Evolutionary conservation across 1,140 invertebrate species (phyloP), one percentile per base, ranked within the genome.

Genomic region (Hylaeus anthracinus): DNA sequence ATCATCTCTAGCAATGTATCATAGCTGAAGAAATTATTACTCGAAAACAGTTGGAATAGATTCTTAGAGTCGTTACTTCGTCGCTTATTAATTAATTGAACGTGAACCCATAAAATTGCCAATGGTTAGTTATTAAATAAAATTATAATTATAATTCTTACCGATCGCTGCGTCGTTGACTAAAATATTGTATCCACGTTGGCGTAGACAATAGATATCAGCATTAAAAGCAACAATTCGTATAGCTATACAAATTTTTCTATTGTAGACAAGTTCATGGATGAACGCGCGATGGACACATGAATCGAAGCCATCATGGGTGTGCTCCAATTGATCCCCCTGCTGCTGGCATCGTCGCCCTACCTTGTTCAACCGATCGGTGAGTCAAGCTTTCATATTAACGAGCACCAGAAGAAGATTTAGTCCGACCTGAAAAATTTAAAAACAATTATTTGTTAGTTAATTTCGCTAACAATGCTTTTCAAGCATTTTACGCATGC

Each of bases 261-360:
- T 78, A 60, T 88, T 87, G n/a, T 9, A 87, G 85, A 45, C 66
- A 64, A 48, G 43, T 51, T 78, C 73, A 56, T 74, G 79, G 84
- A 85, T 78, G 73, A 85, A 74, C 83, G 84, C 79, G 58, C 72
- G 72, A 87, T 87, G 79, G 79, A 82, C 56, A 74, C 60, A 43
- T 87, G 85, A 87, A 87, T 75, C 72, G 64, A 79, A 79, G 53
- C 69, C 60, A 63, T 75, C 71, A 84, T 84, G 85, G 72, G 41
- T 51, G 79, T 58, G 45, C 74, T 80, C 67, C 77, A 65, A 77
- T 83, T 86, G 80, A 86, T 86, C 43, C 70, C 86, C 26, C 70
- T 76, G 53, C 41, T 87, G 43, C 64, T 87, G 76, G 70, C 77
- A 71, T 87, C 82, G 53, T 79, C 79, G 56, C 48, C 65, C 56